phyloP scores from a whole-genome alignment of 2,113 vertebrate genomes.

The Gallinago paraguaiae region DNA sequence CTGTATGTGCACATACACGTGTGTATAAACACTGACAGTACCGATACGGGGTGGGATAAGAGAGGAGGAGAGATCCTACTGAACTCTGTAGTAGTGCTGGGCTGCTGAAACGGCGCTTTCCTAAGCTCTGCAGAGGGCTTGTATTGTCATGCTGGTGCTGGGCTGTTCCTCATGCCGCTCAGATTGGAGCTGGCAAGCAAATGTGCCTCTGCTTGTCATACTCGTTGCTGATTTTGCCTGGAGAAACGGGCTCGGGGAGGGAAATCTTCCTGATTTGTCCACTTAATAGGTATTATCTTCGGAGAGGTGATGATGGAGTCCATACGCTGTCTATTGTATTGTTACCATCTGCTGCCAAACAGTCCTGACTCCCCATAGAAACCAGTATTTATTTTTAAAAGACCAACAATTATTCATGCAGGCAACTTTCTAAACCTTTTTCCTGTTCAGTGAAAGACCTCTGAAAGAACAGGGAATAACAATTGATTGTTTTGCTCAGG shows the following conservation, averaged over 20 bases:
- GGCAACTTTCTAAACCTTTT: background rate
- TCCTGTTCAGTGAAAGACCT: background rate
- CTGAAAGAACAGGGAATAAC: background rate
- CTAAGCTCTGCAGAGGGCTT: background rate
- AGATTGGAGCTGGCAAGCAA: background rate
- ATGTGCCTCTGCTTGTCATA: conserved; percentile 1
- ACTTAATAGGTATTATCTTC: background rate
- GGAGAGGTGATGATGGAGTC: background rate
- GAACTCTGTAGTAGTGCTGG: background rate
- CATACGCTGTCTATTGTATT: background rate
- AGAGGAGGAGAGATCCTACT: background rate
- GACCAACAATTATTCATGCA: background rate
- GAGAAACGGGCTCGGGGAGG: background rate
- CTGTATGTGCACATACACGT: fast-evolving
- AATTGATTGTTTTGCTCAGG: background rate
- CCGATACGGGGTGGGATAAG: background rate
- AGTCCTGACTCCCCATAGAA: background rate
- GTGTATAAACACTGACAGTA: background rate
- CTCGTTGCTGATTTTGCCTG: background rate
- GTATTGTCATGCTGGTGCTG: background rate
- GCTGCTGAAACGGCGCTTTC: background rate
- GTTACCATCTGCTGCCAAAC: background rate
- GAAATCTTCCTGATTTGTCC: background rate
- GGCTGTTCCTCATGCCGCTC: background rate
- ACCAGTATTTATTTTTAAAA: background rate